These are phyloP conservation scores for Machimus atricapillus DNA, from an alignment of 2,888 invertebrate genomes.

Conservation along the genomic window DNA sequence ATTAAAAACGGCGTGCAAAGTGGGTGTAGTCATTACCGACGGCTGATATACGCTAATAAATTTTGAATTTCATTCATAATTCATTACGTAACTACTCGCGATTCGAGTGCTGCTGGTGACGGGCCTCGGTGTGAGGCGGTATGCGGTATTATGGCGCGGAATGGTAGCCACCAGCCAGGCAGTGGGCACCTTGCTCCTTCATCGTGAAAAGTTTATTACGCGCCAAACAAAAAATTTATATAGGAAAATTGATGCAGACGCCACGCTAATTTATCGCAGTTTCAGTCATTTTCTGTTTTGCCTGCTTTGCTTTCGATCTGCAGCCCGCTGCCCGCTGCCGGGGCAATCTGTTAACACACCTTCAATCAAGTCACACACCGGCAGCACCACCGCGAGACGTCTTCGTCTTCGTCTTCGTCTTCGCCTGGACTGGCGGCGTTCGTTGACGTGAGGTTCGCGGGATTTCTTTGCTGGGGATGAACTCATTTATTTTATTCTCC, in stretches of 20 bases:
- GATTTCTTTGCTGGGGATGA: neutral
- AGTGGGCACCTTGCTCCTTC: neutral
- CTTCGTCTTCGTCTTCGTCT: neutral
- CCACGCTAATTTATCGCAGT: neutral
- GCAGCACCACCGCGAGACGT: neutral
- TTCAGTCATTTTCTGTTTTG: neutral
- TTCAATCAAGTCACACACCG: neutral
- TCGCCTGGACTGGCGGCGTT: neutral
- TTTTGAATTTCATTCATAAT: slow-evolving; percentile 17
- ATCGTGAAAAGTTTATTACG: neutral
- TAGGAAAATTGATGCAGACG: neutral
- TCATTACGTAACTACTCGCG: neutral
- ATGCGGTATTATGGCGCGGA: neutral
- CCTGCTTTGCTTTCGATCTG: neutral
- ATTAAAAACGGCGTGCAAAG: neutral
- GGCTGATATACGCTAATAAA: neutral
- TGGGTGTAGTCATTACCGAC: neutral
- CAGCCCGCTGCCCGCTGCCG: neutral
- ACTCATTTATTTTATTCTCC: neutral
- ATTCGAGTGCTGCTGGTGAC: neutral
- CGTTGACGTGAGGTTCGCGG: neutral
- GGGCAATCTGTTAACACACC: neutral
- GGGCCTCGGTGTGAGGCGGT: neutral
- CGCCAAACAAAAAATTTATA: neutral
- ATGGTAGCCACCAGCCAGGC: neutral